Conservation (phyloP, 2,888 invertebrate species). For the Aporophyla lueneburgensis region DNA sequence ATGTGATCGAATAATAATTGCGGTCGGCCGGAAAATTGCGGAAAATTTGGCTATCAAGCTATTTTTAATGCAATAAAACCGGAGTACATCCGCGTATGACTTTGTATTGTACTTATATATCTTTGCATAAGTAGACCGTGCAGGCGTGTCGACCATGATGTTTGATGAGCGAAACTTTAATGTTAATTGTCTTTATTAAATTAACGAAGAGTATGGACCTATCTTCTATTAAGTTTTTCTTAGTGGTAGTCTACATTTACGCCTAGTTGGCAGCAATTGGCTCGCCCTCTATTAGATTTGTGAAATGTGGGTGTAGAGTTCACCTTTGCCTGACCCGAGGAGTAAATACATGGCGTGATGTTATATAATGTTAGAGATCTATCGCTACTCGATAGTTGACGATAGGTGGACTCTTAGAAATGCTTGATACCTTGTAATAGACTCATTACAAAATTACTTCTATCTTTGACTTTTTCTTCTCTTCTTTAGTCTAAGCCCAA, state of each 20-base stretch:
- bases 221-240: not conserved
- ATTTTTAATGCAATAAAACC: too few species aligned
- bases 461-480: not conserved
- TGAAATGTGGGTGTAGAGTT: not conserved
- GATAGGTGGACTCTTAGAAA: not conserved
- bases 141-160: constrained; percentile 5
- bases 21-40: too few species aligned
- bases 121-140: constrained; percentile 52
- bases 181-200: constrained; percentile 19
- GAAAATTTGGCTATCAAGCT: too few species aligned
- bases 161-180: constrained; percentile 31
- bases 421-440: not conserved
- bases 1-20: too few species aligned
- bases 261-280: not conserved
- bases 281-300: not conserved
- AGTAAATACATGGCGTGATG: too few species aligned
- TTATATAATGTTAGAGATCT: not conserved
- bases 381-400: not conserved
- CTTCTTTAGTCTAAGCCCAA: not conserved
- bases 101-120: constrained; percentile 33
- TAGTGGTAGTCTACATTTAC: not conserved
- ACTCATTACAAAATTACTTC: not conserved
- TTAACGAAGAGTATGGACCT: constrained; percentile 14
- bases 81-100: constrained; percentile 47
- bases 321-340: not conserved